Base-by-base conservation (phyloP, 2,113 vertebrate genomes). In the Condylura cristata region DNA sequence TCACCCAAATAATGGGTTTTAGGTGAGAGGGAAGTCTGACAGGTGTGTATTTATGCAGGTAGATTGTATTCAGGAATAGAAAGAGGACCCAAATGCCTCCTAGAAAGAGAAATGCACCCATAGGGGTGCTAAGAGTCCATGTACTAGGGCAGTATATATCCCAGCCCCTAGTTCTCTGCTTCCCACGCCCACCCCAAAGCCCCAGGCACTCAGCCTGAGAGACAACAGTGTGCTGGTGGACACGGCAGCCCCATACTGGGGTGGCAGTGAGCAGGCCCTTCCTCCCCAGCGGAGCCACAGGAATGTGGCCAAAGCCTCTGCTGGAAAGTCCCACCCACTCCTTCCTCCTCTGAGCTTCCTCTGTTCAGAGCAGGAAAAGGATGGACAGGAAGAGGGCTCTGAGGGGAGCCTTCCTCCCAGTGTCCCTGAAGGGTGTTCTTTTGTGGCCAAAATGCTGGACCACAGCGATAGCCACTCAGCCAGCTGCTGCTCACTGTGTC, bases 311-410 rank as follows among this genome's bases (percentile, higher is more conserved):
- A 12, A n/a, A 70, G 82, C 71, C 51, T 92, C 30, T 0, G 53
- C 72, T 96, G 95, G 96, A 95, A 96, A 97, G 90, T 93, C 93
- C 94, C 95, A 46, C 68, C 90, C 20, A 1, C 86, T 63, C n/a
- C 93, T 66, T 26, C 30, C 37, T 82, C 86, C 80, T 37, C 10
- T 30, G 28, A 34, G 51, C 88, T 96, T 96, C 91, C 89, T 93
- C 68, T 90, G 76, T 66, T 68, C n/a, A 11, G 60, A 83, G 60
- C 86, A 89, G 94, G 94, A 96, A 95, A 61, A 89, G 74, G 44
- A 86, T 30, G 44, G n/a, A n/a, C 82, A 34, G 94, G 94, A 94
- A 95, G 46, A 20, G 48, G 79, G 11, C 34, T 58, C 20, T 39
- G 24, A 18, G n/a, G 51, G 60, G 68, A 63, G 91, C 48, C 13